Percentiles rank a stretch among this genome's conserved stretches.
These are phyloP conservation scores for Diachasma alloeum DNA, from an alignment of 1,140 invertebrate genomes.

Conservation along the genomic window DNA sequence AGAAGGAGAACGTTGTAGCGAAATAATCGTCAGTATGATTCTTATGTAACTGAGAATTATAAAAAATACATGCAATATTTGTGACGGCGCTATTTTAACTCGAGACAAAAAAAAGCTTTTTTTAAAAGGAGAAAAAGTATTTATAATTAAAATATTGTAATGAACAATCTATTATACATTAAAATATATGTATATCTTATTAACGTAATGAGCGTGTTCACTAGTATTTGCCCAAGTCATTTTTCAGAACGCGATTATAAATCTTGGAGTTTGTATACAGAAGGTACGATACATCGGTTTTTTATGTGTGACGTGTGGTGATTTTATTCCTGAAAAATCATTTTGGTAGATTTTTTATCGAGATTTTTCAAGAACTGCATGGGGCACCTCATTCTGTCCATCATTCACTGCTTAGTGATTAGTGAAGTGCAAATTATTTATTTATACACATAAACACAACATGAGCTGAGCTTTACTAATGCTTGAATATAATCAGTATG, in stretches of 20 bases:
- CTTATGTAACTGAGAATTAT: conserved; percentile 3
- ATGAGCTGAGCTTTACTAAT: background rate
- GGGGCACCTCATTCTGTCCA: background rate
- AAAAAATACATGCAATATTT: conserved; percentile 53
- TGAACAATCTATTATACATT: conserved; percentile 42
- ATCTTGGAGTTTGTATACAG: background rate
- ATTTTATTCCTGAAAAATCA: background rate
- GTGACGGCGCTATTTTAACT: conserved; percentile 49
- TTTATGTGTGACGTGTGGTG: background rate
- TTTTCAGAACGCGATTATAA: background rate
- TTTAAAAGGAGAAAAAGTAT: conserved; percentile 23
- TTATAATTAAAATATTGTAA: conserved; percentile 53
- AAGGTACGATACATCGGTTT: background rate
- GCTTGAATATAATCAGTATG: background rate
- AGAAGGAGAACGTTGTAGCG: background rate
- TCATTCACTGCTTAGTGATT: no score
- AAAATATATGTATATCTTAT: conserved; percentile 35
- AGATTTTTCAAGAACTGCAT: background rate
- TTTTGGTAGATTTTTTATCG: background rate
- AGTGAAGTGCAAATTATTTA: no score
- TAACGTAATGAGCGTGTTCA: background rate
- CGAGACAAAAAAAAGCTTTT: conserved; percentile 38
- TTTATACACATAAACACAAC: no score
- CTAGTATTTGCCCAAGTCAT: conserved; percentile 2
- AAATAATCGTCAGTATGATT: background rate